A percentile compares a stretch with the other conserved stretches of the same genome.
Conservation (phyloP, 2,888 invertebrate species). For the Dascillus cervinus region DNA sequence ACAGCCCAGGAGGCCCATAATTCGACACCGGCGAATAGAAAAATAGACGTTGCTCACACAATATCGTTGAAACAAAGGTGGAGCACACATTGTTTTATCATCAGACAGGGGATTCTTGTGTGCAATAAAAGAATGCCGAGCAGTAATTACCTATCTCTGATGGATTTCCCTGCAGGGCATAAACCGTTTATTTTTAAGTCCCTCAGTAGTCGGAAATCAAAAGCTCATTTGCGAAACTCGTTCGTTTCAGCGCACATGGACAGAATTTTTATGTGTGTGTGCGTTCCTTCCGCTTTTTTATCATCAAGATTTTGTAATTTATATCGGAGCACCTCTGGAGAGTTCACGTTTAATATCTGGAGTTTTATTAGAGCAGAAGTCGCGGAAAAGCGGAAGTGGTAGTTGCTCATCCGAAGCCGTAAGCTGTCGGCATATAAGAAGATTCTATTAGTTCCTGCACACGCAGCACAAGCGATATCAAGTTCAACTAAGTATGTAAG, state of each 20-base stretch:
- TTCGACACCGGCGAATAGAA: slow-evolving; percentile 24
- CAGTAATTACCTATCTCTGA: slow-evolving; percentile 25
- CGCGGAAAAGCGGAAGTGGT: no score
- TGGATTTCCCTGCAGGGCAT: slow-evolving; percentile 22
- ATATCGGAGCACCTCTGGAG: no score
- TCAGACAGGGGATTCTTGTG: slow-evolving; percentile 22
- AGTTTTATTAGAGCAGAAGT: no score
- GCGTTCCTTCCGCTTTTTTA: slow-evolving; percentile 25
- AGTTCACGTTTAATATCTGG: no score
- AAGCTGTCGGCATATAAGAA: no score
- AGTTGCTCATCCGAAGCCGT: no score
- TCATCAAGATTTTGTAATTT: slow-evolving; percentile 23
- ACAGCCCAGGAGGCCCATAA: slow-evolving; percentile 24
- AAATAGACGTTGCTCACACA: slow-evolving; percentile 27
- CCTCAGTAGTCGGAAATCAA: slow-evolving; percentile 35
- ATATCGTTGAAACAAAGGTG: slow-evolving; percentile 19
- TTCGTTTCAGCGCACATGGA: slow-evolving; percentile 25
- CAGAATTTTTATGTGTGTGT: slow-evolving; percentile 31
- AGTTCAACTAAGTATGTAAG: slow-evolving; percentile 28
- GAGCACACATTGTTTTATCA: slow-evolving; percentile 23
- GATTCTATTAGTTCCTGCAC: slow-evolving; percentile 13
- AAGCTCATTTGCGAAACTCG: slow-evolving; percentile 33
- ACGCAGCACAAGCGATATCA: slow-evolving; percentile 14
- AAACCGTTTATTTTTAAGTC: slow-evolving; percentile 24
- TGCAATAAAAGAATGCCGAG: slow-evolving; percentile 20